A percentile compares a stretch with the other conserved stretches of the same genome.
Conservation (phyloP, 2,888 invertebrate species). For the Eristalinus sepulchralis region DNA sequence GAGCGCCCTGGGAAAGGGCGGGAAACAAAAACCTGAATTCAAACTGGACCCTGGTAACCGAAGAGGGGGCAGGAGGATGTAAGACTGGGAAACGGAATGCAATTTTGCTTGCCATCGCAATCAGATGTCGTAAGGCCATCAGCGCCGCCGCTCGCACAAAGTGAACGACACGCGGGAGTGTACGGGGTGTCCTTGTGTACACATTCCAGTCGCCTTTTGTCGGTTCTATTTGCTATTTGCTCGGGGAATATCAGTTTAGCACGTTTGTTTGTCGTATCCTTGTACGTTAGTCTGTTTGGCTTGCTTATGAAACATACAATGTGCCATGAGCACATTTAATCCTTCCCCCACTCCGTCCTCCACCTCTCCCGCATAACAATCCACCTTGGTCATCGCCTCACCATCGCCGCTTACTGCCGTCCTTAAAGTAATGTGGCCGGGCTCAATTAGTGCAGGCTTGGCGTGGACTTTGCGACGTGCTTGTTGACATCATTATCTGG, state of each 20-base stretch:
- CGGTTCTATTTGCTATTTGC: conserved; percentile 4
- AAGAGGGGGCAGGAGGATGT: background rate
- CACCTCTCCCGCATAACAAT: background rate
- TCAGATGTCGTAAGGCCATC: conserved; percentile 9
- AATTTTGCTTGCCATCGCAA: conserved; percentile 9
- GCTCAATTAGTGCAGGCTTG: conserved; percentile 35
- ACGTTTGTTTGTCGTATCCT: conserved; percentile 30
- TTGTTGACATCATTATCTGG: conserved; percentile 31
- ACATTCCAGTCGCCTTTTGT: background rate
- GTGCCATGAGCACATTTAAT: conserved; percentile 14
- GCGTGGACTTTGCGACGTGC: background rate
- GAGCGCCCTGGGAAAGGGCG: background rate
- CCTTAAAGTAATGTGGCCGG: conserved; percentile 25
- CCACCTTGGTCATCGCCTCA: background rate
- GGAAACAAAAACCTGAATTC: background rate
- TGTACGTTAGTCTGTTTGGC: conserved; percentile 6
- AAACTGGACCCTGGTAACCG: background rate
- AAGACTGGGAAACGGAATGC: background rate
- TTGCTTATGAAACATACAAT: conserved; percentile 27
- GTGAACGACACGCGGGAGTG: background rate
- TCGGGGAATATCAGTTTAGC: conserved; percentile 14
- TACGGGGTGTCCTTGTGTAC: background rate
- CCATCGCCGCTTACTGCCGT: background rate
- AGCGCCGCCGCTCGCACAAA: background rate
- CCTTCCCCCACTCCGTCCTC: background rate